These are phyloP conservation scores for Aleiodes alternator DNA, from an alignment of 2,888 invertebrate genomes.

Conservation along the genomic window DNA sequence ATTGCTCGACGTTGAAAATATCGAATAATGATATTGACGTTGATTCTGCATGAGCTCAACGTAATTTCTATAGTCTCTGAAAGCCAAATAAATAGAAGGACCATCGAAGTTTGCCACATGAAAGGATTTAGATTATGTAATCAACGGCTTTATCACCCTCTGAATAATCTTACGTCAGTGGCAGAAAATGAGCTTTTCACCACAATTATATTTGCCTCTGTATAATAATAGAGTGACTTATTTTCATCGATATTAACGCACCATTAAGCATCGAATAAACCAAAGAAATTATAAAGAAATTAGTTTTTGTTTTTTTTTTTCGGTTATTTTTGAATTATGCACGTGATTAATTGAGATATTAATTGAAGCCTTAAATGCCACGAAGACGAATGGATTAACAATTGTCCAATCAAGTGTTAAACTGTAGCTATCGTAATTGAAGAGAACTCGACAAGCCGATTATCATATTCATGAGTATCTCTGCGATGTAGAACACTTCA, in stretches of 20 bases:
- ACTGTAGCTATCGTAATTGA: conserved; percentile 36
- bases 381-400: conserved; percentile 45
- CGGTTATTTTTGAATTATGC: too few relatives aligned
- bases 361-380: too few relatives aligned
- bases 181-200: too few relatives aligned
- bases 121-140: neutral
- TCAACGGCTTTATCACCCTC: too few relatives aligned
- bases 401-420: conserved; percentile 49
- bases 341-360: too few relatives aligned
- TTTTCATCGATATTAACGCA: too few relatives aligned
- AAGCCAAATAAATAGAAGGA: neutral
- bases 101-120: neutral
- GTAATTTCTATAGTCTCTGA: neutral
- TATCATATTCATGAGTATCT: conserved; percentile 54
- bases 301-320: too few relatives aligned
- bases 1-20: neutral
- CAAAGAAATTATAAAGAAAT: too few relatives aligned
- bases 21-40: conserved; percentile 7
- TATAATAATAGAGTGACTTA: too few relatives aligned
- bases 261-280: too few relatives aligned
- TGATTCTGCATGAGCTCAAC: neutral
- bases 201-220: too few relatives aligned
- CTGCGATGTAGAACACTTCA: conserved; percentile 30
- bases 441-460: conserved; percentile 35
- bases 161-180: too few relatives aligned